Conservation (phyloP, 2,113 vertebrate genomes). For the Cynopterus brachyotis region DNA sequence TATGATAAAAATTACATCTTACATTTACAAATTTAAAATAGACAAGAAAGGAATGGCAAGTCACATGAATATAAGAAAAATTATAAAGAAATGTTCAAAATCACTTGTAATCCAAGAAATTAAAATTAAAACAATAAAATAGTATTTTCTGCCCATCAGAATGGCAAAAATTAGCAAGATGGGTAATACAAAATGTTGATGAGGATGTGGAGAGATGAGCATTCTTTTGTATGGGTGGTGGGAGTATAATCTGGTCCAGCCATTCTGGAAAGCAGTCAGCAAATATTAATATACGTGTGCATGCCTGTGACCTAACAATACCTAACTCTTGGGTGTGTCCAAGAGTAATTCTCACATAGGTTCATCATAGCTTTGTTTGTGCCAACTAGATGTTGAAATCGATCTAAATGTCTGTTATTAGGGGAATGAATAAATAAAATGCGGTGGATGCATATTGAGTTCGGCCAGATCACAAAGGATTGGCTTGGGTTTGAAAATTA, state of each 20-base stretch:
- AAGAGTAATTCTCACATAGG: not conserved
- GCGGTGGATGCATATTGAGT: not conserved
- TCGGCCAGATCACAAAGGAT: not conserved
- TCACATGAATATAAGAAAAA: not conserved
- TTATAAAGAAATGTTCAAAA: not conserved
- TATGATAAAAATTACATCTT: not conserved
- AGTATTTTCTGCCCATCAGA: not conserved
- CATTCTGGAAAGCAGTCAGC: not conserved
- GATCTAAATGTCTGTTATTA: not conserved
- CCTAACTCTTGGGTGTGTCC: not conserved
- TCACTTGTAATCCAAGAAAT: not conserved
- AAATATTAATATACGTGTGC: not conserved
- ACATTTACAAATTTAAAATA: not conserved
- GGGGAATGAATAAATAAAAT: not conserved
- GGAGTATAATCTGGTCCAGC: not conserved
- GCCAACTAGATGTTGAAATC: not conserved
- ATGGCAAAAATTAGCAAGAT: not conserved
- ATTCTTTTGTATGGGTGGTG: not conserved
- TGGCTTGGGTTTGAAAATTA: not conserved
- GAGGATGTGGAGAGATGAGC: not conserved
- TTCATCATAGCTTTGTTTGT: not conserved
- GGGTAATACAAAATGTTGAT: not conserved
- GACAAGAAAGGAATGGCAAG: not conserved
- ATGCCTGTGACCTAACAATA: not conserved
- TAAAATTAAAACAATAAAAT: not conserved